Percentiles rank a stretch among this genome's conserved stretches.
phyloP scores from a whole-genome alignment of 92 coral and sea anemone genomes.

The Desmophyllum pertusum region DNA sequence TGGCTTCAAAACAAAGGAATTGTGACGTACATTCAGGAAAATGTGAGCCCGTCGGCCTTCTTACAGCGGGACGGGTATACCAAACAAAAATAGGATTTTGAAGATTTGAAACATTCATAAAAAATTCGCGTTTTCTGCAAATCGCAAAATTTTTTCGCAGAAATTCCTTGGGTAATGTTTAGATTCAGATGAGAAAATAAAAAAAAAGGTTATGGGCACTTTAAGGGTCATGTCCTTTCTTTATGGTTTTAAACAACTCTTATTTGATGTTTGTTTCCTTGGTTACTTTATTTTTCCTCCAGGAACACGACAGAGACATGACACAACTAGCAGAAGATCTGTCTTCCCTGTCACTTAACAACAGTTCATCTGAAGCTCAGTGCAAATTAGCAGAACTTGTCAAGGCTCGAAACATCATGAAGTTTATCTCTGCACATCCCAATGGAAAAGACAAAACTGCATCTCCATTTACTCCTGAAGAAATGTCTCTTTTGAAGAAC shows the following conservation, averaged over 20 bases:
- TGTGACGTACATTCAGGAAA: no score
- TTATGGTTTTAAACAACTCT: neutral
- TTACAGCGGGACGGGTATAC: no score
- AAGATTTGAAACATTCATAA: no score
- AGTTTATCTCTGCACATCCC: constrained; percentile 4
- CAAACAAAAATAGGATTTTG: no score
- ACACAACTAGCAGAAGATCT: constrained; percentile 5
- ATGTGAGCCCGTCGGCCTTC: no score
- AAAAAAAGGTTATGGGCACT: no score
- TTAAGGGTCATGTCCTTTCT: neutral
- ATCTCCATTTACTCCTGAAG: constrained; percentile 21
- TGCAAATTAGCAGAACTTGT: constrained; percentile 2
- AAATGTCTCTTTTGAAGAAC: constrained; percentile 28
- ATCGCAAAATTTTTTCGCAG: no score
- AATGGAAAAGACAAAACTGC: neutral
- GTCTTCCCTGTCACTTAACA: constrained; percentile 13
- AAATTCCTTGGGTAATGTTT: no score
- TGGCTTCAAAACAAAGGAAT: no score
- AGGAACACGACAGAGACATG: constrained; percentile 20
- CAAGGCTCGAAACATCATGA: constrained; percentile 27
- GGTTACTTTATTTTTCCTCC: neutral
- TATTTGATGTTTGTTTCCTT: neutral
- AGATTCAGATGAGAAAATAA: no score
- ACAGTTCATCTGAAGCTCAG: neutral
- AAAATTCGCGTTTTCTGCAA: no score